Evolutionary conservation across 2,888 invertebrate genomes (phyloP), one percentile per base, ranked within the genome.

Genomic region (Acrobasis consociella): DNA sequence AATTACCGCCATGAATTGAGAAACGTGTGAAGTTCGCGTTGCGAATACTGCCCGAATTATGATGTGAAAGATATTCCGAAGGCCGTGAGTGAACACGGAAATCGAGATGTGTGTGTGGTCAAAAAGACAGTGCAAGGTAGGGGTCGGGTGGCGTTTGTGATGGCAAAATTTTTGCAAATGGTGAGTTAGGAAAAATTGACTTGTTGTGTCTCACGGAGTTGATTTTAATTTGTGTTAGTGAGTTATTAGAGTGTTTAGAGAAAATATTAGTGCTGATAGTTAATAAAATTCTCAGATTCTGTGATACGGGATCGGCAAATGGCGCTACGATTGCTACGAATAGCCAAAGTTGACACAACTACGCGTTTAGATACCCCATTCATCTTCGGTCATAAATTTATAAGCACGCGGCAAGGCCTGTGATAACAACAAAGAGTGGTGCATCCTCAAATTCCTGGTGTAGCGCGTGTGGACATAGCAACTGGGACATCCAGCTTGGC

Each of bases 81-180:
- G 93, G 93, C 93, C 94, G 94, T 93, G 94, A 94, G 94, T 89
- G 93, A 93, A 93, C 91, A 91, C 93, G 91, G 91, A 90, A 91
- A 91, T 91, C 90, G 92, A 91, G 93, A 93, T 91, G 92, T 91
- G 92, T 92, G 93, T 93, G 93, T 93, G 93, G 93, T 93, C 93
- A 91, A 92, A 94, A 94, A 94, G 93, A 94, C 94, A 94, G 94
- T 94, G 95, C 94, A 95, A 94, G 94, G 94, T 94, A 94, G 95
- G 95, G 94, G 94, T 94, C 95, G 95, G 94, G 94, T 94, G 95
- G 95, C 94, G 94, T 94, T 93, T 95, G 95, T 95, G 94, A 95
- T 95, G 95, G 95, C 95, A 95, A 94, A 95, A 94, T 89, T 94
- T 94, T 94, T 94, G 94, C 94, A 93, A 94, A 94, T 95, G 95